Evolutionary conservation across 2,113 vertebrate genomes (phyloP).

Genomic region (Pangasianodon gigas): DNA sequence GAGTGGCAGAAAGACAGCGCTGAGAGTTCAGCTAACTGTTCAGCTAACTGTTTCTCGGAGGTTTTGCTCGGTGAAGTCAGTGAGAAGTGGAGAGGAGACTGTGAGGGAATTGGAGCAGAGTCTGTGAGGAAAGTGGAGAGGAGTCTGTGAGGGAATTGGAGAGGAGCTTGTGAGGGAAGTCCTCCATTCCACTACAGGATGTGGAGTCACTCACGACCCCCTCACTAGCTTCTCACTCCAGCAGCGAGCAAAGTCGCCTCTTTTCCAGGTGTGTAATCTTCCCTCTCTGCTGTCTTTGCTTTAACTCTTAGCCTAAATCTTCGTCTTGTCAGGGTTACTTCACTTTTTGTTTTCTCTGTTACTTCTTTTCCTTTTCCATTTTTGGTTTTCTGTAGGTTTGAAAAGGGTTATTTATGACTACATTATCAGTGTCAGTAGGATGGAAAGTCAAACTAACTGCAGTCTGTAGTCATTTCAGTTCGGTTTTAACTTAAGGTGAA

Average conservation of each 20-base stretch:
- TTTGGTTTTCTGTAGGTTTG: not conserved
- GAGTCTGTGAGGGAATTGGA: not conserved
- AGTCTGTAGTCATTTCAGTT: not conserved
- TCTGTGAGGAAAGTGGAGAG: not conserved
- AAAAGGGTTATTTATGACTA: not conserved
- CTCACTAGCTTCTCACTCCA: constrained; percentile 44
- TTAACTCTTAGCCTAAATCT: not conserved
- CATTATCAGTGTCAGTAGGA: not conserved
- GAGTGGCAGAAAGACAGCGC: not conserved
- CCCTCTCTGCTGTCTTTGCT: not conserved
- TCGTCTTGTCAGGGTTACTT: not conserved
- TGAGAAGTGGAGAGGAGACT: no score
- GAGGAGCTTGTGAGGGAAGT: constrained; percentile 64
- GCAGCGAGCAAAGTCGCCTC: constrained; percentile 30
- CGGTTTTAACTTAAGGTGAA: not conserved
- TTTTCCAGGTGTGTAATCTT: constrained; percentile 58
- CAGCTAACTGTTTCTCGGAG: not conserved
- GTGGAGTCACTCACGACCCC: constrained; percentile 55
- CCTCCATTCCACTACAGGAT: constrained; percentile 68
- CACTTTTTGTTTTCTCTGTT: no score
- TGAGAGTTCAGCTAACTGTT: not conserved
- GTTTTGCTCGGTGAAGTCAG: not conserved
- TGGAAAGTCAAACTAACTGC: not conserved
- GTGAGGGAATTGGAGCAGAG: not conserved
- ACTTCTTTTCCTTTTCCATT: not conserved